These are phyloP conservation scores for Garrulus glandarius DNA, from an alignment of 2,797 vertebrate genomes.

Conservation along the genomic window DNA sequence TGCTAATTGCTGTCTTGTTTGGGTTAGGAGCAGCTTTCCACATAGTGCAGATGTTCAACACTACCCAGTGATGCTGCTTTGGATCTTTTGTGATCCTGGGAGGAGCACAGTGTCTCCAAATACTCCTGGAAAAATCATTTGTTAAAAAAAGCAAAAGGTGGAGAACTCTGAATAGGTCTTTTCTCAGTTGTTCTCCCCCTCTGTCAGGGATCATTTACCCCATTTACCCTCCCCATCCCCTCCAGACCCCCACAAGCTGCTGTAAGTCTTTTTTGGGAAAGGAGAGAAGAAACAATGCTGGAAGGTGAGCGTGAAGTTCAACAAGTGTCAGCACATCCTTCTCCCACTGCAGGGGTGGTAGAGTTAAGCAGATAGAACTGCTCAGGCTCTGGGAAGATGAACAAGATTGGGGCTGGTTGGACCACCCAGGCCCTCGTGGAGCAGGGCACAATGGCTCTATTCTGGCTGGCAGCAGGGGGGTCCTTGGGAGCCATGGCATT, in stretches of 20 bases:
- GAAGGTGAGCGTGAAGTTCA: not conserved
- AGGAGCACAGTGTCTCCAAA: not conserved
- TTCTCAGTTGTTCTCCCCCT: rapidly evolving
- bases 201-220: not conserved
- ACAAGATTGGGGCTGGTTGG: not conserved
- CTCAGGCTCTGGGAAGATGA: not conserved
- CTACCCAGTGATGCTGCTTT: not conserved
- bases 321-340: not conserved
- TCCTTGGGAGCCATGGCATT: rapidly evolving
- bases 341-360: rapidly evolving
- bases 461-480: not conserved
- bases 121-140: not conserved
- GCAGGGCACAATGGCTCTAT: not conserved
- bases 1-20: not conserved
- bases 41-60: rapidly evolving
- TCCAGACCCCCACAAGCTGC: not conserved
- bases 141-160: not conserved
- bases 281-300: not conserved
- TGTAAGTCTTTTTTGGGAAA: not conserved
- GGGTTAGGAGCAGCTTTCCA: not conserved
- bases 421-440: not conserved
- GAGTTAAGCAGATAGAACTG: not conserved
- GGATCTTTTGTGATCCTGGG: not conserved
- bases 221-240: not conserved
- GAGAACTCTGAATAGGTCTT: not conserved